These are phyloP conservation scores for Psilopsiagon aurifrons DNA, from an alignment of 2,113 vertebrate species.

Conservation along the genomic window DNA sequence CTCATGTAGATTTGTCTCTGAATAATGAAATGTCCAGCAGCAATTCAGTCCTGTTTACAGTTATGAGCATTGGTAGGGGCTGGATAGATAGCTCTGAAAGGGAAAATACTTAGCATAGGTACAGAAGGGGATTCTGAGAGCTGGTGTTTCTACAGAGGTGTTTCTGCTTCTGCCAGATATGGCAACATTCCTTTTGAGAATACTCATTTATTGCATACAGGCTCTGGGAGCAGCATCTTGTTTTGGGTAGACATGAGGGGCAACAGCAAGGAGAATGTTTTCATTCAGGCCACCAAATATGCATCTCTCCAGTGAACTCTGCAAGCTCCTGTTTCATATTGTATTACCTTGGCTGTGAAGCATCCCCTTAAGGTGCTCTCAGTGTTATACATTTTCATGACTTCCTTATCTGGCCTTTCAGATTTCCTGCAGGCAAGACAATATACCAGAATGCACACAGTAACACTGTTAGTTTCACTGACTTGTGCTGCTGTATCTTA, in stretches of 20 bases:
- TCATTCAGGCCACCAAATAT: background rate
- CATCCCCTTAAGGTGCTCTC: background rate
- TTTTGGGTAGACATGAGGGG: background rate
- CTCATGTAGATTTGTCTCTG: background rate
- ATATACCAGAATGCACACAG: background rate
- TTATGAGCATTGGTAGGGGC: background rate
- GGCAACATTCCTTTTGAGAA: background rate
- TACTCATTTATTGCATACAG: background rate
- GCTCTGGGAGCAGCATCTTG: background rate
- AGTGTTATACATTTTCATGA: background rate
- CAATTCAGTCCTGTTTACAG: background rate
- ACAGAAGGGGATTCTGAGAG: background rate
- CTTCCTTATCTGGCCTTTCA: background rate
- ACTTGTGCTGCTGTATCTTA: background rate
- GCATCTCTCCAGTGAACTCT: background rate
- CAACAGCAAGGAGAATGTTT: background rate
- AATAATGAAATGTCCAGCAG: background rate
- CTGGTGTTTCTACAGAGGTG: background rate
- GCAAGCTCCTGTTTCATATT: background rate
- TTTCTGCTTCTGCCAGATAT: background rate
- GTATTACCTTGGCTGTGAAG: background rate
- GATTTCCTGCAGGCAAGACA: background rate
- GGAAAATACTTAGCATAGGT: background rate
- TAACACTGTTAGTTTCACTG: background rate
- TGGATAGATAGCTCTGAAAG: background rate